Evolutionary conservation across 1,140 invertebrate genomes (phyloP), one percentile per base, ranked within the genome.

Genomic region (Drosophila takahashii): DNA sequence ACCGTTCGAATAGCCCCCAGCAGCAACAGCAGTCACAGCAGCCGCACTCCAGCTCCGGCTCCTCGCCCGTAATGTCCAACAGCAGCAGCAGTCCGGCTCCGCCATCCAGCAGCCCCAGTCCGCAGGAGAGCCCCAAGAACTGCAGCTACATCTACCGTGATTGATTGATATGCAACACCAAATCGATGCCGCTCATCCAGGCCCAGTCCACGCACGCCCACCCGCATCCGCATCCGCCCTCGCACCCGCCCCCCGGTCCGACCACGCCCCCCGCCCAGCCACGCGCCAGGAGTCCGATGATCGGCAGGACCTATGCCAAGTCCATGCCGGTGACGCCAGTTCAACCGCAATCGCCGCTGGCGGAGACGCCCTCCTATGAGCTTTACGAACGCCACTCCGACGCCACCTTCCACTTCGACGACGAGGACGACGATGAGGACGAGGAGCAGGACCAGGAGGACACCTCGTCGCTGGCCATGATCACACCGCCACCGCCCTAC

Each of bases 81-180:
- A 92, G 92, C 81, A 92, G 91, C 79, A 92, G 91, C 76, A 92
- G 91, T 76, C 92, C 92, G 78, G 92, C 92, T 57, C 92, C 92
- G 61, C 92, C 91, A 73, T 92, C 91, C 57, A 92, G 91, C 74
- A 92, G 91, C 70, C 92, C 92, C 69, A 92, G 91, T 81, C 92
- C 91, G 74, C 91, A 92, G 79, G 92, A 92, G 83, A 92, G 91
- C 84, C 92, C 92, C 62, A 92, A 92, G 89, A 92, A 92, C 76
- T 92, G 92, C 83, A 92, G 92, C 71, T 92, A 92, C 60, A 92
- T 92, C 75, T 92, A 92, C 77, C 92, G 92, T 91, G 92, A 92
- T 92, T 92, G 92, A 92, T 92, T 92, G 90, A 91, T 91, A 91
- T 91, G 83, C 71, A 92, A 92, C 72, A 91, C 92, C 76, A 92